Evolutionary conservation across 2,888 invertebrate genomes (phyloP), one percentile per base, ranked within the genome.

Genomic region (Morpho deidamia): DNA sequence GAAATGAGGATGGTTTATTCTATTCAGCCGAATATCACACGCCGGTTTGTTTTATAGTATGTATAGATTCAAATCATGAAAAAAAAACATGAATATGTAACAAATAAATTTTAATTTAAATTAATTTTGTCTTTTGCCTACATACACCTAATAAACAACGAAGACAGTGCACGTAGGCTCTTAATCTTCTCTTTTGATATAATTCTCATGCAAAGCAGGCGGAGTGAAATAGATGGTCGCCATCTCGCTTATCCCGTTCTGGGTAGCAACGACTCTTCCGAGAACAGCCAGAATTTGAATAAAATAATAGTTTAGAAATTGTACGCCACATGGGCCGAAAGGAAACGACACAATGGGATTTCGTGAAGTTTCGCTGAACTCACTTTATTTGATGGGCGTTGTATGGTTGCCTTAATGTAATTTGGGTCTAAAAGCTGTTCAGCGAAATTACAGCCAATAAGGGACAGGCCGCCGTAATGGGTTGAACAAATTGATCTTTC

Each of bases 221-320:
- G 39, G 42, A 48, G 59, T 59, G 56, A 50, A 62, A 66, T 49
- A 51, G 52, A 55, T 45, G 55, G 46, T 51, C 11, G 35, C 60
- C 46, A 50, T 58, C 55, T 55, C 57, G 59, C 58, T 70, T 65
- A 71, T 72, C 67, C 67, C 53, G 56, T 60, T 53, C 59, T 64
- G 63, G 69, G 57, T 62, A 53, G 79, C 76, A 81, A 80, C 71
- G 69, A 73, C 60, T 55, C 56, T 54, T 53, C 42, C 55, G 49
- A 62, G 58, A 61, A 64, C 53, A 56, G 44, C 44, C 55, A 51
- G 69, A 72, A 81, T 82, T 82, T 83, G 79, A 83, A 83, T 84
- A 82, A 82, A 81, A 84, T 82, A 81, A 81, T 82, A 82, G 80
- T 81, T 76, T 67, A 63, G 68, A 64, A 74, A 72, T 71, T 72